Percentiles rank a stretch among this genome's conserved stretches.
phyloP scores from a whole-genome alignment of 2,888 invertebrate genomes.

The Melipona beecheii region DNA sequence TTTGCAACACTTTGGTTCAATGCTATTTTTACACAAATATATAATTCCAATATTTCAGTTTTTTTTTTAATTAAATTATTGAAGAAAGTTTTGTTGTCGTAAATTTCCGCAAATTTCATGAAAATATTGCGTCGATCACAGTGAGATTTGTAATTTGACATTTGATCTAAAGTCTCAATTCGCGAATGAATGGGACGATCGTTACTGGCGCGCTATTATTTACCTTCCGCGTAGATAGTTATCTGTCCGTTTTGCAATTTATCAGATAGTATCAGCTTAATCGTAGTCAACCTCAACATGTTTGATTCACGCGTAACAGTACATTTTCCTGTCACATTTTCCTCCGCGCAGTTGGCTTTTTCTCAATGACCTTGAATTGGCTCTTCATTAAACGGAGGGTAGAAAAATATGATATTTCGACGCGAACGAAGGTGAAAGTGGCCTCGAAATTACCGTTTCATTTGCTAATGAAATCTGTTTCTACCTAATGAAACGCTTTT shows the following conservation, averaged over 20 bases:
- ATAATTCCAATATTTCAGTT: too few relatives aligned
- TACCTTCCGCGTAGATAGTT: background rate
- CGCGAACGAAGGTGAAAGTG: slow-evolving; percentile 31
- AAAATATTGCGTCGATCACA: too few relatives aligned
- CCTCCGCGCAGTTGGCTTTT: background rate
- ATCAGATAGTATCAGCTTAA: background rate
- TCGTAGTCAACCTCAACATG: background rate
- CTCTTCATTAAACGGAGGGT: background rate
- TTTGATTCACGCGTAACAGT: slow-evolving; percentile 23
- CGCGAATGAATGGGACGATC: background rate
- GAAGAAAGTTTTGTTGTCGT: too few relatives aligned
- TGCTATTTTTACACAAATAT: too few relatives aligned
- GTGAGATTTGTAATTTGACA: background rate
- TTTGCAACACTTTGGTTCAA: too few relatives aligned
- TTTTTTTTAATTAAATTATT: too few relatives aligned
- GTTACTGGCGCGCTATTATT: background rate
- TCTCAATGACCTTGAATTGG: slow-evolving; percentile 16
- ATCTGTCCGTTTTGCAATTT: background rate
- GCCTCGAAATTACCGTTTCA: slow-evolving; percentile 23
- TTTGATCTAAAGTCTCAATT: background rate
- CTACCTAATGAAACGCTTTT: background rate
- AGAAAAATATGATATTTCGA: slow-evolving; percentile 28
- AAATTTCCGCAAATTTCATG: background rate
- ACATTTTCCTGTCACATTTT: background rate
- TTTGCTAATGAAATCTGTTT: slow-evolving; percentile 6